Evolutionary conservation across 2,797 vertebrate species (phyloP).

Genomic region (Lagorchestes hirsutus): DNA sequence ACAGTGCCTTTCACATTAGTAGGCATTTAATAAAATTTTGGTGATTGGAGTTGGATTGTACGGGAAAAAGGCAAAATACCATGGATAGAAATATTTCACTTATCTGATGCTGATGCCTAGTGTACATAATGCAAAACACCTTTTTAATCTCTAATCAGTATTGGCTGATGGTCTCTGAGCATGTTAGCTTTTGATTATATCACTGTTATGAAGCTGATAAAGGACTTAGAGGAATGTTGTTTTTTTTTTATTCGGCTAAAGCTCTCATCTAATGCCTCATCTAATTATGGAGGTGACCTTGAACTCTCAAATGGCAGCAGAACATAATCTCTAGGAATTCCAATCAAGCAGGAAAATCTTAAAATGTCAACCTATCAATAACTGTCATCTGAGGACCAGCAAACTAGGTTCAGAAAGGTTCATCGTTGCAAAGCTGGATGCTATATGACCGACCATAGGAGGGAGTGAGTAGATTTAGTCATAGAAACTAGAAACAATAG

Average conservation of each 20-base stretch:
- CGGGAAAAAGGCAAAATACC: constrained; percentile 49
- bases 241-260: neutral
- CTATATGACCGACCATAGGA: neutral
- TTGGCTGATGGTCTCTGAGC: neutral
- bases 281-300: neutral
- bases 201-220: constrained; percentile 12
- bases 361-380: neutral
- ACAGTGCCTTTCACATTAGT: neutral
- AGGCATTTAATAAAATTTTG: neutral
- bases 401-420: neutral
- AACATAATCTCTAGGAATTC: neutral
- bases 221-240: constrained; percentile 11
- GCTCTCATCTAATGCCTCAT: neutral
- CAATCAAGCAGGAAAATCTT: neutral
- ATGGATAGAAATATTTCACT: constrained; percentile 9
- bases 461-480: neutral
- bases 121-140: neutral
- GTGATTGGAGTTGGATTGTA: neutral
- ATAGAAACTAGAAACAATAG: neutral
- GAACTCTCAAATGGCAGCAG: neutral
- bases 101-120: constrained; percentile 4
- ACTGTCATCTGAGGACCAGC: neutral
- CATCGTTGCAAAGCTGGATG: neutral
- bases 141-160: constrained; percentile 39
- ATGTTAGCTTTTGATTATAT: constrained; percentile 15